Conservation (phyloP, 2,797 vertebrate genomes). For the Poeciliopsis gracilis region DNA sequence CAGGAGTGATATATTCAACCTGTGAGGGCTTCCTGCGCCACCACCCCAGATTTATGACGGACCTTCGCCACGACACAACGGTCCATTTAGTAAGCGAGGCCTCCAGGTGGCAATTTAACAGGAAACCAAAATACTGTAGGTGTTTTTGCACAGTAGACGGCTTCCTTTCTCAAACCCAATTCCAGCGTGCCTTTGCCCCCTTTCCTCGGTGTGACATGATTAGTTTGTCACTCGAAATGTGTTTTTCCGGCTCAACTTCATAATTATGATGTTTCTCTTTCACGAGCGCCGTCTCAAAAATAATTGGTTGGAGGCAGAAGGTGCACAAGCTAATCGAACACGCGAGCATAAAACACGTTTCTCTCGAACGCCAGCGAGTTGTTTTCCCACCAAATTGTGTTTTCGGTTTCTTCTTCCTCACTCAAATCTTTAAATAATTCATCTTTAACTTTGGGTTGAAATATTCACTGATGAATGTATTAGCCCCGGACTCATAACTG, state of each 20-base stretch:
- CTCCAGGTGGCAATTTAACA: constrained; percentile 46
- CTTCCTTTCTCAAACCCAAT: constrained; percentile 12
- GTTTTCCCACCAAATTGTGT: neutral
- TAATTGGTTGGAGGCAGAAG: neutral
- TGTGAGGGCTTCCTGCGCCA: neutral
- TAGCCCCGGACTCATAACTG: too few relatives aligned
- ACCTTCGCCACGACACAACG: constrained; percentile 32
- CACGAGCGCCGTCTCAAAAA: constrained; percentile 1
- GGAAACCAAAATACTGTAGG: constrained; percentile 22
- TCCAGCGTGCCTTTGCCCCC: neutral
- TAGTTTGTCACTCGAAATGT: constrained; percentile 5
- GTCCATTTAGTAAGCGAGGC: constrained; percentile 36
- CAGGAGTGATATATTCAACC: constrained; percentile 30
- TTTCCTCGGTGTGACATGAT: constrained; percentile 7
- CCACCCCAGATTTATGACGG: constrained; percentile 49
- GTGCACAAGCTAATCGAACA: constrained; percentile 1
- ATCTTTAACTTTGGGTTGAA: neutral
- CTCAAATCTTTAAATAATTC: neutral
- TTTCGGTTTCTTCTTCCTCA: neutral
- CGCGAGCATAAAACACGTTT: neutral
- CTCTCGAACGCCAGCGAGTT: neutral
- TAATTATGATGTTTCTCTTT: constrained; percentile 2
- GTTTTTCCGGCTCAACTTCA: constrained; percentile 7
- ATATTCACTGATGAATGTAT: neutral
- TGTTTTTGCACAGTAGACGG: constrained; percentile 32